Evolutionary conservation across 1,140 invertebrate species (phyloP), one percentile per base, ranked within the genome.

Genomic region (Theocolax elegans): DNA sequence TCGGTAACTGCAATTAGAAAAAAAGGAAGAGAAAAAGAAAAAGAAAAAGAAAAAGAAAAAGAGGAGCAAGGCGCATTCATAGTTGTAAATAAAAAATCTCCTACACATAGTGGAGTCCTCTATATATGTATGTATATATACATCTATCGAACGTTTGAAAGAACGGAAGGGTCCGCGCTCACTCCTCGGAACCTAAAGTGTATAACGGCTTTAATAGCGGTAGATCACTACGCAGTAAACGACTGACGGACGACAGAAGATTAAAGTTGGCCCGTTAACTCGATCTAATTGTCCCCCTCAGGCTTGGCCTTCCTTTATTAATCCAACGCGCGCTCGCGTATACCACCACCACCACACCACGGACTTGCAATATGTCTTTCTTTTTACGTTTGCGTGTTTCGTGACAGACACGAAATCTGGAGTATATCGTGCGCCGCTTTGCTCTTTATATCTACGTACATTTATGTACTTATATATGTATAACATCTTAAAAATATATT

Each of bases 261-360:
- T 86, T 86, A 85, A 85, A 84, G 81, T 81, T 84, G 78, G 62
- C 78, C 79, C 79, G 80, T 85, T 86, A 85, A 86, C 83, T 85
- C 83, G 84, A 86, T 86, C 80, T 86, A 85, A 86, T 86, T 86
- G 84, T 83, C 77, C 79, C 77, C 76, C 78, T 77, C 65, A 29
- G 77, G 72, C 75, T 75, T 77, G 80, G 79, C 78, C 81, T 85
- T 84, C 78, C 81, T 83, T 82, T 81, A 85, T 84, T 85, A 85
- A 85, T 85, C 81, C 77, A 80, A 68, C 9, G 40, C 17, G 23
- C 29, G 49, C 42, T 12, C 63, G 31, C 35, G 40, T 13, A 21
- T 48, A 40, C 38, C 13, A n/a, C 21, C 35, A 42, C 0, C 23
- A n/a, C 13, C 21, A 35, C 53, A 17, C 19, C 31, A 17, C 49